Evolutionary conservation across 1,140 invertebrate species (phyloP).

Genomic region (Nixonia krombeini): DNA sequence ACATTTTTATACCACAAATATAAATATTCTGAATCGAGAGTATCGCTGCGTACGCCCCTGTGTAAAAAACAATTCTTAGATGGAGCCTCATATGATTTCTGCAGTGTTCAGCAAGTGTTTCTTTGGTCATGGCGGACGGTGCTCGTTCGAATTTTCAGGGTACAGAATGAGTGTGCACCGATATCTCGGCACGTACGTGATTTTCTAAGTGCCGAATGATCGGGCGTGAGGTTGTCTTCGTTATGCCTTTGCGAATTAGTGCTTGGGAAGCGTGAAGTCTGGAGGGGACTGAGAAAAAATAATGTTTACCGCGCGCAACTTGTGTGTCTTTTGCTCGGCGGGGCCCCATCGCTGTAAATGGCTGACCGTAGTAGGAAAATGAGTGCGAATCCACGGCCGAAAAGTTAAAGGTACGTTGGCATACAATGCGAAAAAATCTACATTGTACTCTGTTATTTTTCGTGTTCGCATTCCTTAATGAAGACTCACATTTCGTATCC

Average conservation of each 20-base stretch:
- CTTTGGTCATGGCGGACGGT: constrained; percentile 57
- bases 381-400: constrained; percentile 55
- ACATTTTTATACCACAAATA: no score
- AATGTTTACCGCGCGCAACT: constrained; percentile 28
- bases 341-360: constrained; percentile 57
- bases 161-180: constrained; percentile 55
- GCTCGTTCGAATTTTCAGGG: constrained; percentile 54
- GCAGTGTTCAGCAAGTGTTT: constrained; percentile 58
- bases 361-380: constrained; percentile 58
- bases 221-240: background rate
- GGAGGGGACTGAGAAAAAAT: constrained; percentile 1
- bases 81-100: constrained; percentile 27
- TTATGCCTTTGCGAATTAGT: background rate
- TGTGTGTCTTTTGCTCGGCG: constrained; percentile 45
- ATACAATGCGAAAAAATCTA: background rate
- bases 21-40: no score
- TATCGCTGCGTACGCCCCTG: no score
- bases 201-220: constrained; percentile 11
- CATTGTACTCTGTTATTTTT: background rate
- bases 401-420: constrained; percentile 53
- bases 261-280: background rate
- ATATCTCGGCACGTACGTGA: constrained; percentile 18
- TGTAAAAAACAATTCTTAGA: constrained; percentile 1
- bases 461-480: background rate
- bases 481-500: background rate